These are phyloP conservation scores for Oscheius sp. DNA, from an alignment of 2,888 invertebrate genomes.

Conservation along the genomic window DNA sequence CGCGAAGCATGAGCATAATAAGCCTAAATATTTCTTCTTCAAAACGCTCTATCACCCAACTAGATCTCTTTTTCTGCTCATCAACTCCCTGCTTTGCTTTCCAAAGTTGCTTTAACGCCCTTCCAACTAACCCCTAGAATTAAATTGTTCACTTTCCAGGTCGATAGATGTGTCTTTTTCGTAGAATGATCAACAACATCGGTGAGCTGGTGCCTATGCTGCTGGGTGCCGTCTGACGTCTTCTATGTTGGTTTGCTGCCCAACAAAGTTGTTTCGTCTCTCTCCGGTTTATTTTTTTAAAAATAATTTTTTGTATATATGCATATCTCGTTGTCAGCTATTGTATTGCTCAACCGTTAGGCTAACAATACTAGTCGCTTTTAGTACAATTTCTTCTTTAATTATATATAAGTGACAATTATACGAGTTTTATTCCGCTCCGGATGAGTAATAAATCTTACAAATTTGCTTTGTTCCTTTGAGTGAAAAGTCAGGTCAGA, in stretches of 20 bases:
- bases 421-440: slow-evolving; percentile 13
- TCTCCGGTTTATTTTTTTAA: neutral
- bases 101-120: slow-evolving; percentile 19
- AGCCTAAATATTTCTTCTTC: slow-evolving; percentile 6
- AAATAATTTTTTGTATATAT: slow-evolving; percentile 21
- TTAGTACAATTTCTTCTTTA: slow-evolving; percentile 9
- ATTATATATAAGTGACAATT: slow-evolving; percentile 20
- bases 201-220: slow-evolving; percentile 6
- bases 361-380: slow-evolving; percentile 15
- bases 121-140: slow-evolving; percentile 13
- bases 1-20: slow-evolving; percentile 13
- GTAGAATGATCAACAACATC: no score
- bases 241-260: slow-evolving; percentile 6
- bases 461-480: neutral
- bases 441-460: slow-evolving; percentile 19
- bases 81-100: slow-evolving; percentile 22
- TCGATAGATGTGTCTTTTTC: neutral
- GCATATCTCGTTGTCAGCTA: slow-evolving; percentile 22
- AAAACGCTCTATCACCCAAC: slow-evolving; percentile 10
- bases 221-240: neutral
- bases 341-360: slow-evolving; percentile 21
- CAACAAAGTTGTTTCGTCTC: neutral
- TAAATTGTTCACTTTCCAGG: slow-evolving; percentile 10
- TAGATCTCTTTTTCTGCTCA: slow-evolving; percentile 9
- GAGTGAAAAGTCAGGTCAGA: no score